Base-by-base conservation (phyloP, 2,113 vertebrate species). In the Anser cygnoides region DNA sequence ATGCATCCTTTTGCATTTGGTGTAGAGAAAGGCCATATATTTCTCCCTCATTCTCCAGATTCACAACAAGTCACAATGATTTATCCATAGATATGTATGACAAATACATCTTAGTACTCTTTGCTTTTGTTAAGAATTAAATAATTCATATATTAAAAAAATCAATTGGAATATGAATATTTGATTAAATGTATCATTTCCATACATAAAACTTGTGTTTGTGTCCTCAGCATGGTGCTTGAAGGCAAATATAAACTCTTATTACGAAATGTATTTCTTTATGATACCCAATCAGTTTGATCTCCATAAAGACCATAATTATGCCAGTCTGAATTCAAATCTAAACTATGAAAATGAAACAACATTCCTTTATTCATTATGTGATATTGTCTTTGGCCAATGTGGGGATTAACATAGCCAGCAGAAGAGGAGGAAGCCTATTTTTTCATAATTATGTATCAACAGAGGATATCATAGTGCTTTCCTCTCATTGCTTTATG, bases 301-400 rank as follows among this genome's bases (percentile, higher is more conserved):
- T 96, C 81, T 89, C 88, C 66, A 44, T 82, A 93, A 98, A 95
- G 54, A 92, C 92, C 77, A 59, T 94, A 92, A 96, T 97, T 90
- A 91, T 16, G 37, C 29, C 46, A 85, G 77, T n/a, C 77, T 91
- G 72, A 92, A 96, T 95, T 90, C 68, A 29, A 78, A 96, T 65
- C 81, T 63, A 55, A 88, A 95, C 81, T 77, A 87, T 74, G 55
- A 74, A 95, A 97, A 93, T 94, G 86, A 95, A 96, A 91, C 46
- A 67, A 35, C 49, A 54, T 70, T 58, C 46, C 8, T 66, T 71
- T 90, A 44, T 84, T 97, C 90, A 67, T 97, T 97, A 80, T 62
- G 43, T 29, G 55, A 22, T 43, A 94, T 92, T 97, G 79, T 97
- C 89, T 96, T 83, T 75, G 80, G 83, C 59, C 87, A 80, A 33